Conservation (phyloP, 2,797 vertebrate genomes). For the Oreochromis mossambicus region DNA sequence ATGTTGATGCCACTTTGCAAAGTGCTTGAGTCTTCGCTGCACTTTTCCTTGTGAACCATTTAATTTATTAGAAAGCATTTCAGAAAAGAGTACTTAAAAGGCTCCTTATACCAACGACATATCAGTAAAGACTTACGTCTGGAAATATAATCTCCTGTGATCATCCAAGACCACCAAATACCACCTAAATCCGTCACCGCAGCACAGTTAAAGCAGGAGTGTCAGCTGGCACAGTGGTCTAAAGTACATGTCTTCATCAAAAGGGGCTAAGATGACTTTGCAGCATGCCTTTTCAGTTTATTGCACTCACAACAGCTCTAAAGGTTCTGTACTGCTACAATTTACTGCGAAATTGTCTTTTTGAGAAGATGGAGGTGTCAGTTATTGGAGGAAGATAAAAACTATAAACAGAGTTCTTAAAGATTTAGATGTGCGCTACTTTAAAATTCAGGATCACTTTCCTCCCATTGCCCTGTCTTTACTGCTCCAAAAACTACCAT, state of each 20-base stretch:
- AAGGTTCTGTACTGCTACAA: background rate
- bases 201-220: background rate
- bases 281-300: background rate
- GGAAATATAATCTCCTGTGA: background rate
- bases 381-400: background rate
- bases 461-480: accelerated
- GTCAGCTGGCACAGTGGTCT: background rate
- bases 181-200: accelerated
- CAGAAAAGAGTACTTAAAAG: background rate
- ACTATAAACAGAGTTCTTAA: background rate
- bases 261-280: background rate
- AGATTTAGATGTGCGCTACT: background rate
- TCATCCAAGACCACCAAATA: background rate
- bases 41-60: background rate
- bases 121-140: background rate
- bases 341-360: background rate
- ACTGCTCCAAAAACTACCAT: background rate
- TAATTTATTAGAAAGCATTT: background rate
- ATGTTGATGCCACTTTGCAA: background rate
- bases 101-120: background rate
- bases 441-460: background rate
- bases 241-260: background rate
- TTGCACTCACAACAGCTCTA: background rate
- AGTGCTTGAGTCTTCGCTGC: background rate
- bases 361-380: background rate